These are phyloP conservation scores for Ips nitidus DNA, from an alignment of 1,140 invertebrate species.

Conservation along the genomic window DNA sequence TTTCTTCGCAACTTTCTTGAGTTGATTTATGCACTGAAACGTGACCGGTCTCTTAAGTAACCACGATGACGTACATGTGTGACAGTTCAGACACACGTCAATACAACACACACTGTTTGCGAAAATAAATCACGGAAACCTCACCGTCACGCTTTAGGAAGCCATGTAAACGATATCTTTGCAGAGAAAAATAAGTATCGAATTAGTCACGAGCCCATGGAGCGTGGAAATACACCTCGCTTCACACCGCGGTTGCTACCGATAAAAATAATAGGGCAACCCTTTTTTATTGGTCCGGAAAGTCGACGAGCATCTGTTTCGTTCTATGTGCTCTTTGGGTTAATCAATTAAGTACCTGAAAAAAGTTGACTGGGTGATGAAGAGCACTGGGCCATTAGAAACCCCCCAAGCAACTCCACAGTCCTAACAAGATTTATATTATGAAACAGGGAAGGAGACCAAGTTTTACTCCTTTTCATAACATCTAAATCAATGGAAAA, in stretches of 20 bases:
- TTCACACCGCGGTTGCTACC: constrained; percentile 46
- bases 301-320: constrained; percentile 7
- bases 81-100: no score
- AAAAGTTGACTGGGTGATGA: no score
- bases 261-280: constrained; percentile 27
- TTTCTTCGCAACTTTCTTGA: neutral
- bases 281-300: constrained; percentile 2
- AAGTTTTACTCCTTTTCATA: no score
- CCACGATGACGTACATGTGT: no score
- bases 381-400: no score
- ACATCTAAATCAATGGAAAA: no score
- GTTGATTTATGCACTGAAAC: neutral
- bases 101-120: no score
- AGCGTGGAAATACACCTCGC: constrained; percentile 51
- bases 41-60: neutral
- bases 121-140: constrained; percentile 17
- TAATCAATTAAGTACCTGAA: neutral
- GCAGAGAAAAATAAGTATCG: constrained; percentile 47
- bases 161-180: constrained; percentile 48
- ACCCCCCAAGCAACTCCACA: no score
- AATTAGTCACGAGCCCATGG: constrained; percentile 48
- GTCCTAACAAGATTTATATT: no score
- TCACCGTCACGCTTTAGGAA: constrained; percentile 36
- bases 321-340: constrained; percentile 2
- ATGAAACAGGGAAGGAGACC: no score